Conservation (phyloP, 2,888 invertebrate genomes). For the Eilema caniola region DNA sequence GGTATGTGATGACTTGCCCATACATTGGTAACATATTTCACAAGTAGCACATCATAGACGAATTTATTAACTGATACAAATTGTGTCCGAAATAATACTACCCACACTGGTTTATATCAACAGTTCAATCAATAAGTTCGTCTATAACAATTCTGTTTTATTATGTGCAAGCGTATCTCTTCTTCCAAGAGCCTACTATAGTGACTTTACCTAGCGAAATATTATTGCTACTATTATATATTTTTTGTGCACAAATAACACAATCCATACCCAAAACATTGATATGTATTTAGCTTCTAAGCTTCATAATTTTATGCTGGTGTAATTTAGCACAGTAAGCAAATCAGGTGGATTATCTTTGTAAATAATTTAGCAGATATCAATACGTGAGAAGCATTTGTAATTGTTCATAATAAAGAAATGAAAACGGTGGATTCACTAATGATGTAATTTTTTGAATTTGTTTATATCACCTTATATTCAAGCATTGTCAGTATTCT, state of each 20-base stretch:
- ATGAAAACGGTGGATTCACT: constrained; percentile 38
- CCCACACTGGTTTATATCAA: neutral
- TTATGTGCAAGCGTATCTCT: neutral
- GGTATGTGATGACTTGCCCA: neutral
- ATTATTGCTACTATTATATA: neutral
- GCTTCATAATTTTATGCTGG: constrained; percentile 26
- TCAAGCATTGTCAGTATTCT: constrained; percentile 64
- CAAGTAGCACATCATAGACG: no score
- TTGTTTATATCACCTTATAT: constrained; percentile 59
- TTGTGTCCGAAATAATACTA: no score
- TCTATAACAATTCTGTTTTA: neutral
- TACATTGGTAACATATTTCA: neutral
- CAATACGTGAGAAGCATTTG: constrained; percentile 46
- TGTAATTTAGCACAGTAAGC: constrained; percentile 44
- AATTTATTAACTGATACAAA: neutral
- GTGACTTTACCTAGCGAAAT: neutral
- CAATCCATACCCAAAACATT: constrained; percentile 6
- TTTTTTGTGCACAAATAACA: neutral
- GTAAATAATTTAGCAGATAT: constrained; percentile 11
- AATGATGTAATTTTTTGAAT: constrained; percentile 33
- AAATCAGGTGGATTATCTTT: constrained; percentile 32
- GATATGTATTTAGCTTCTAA: constrained; percentile 36
- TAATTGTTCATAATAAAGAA: constrained; percentile 18
- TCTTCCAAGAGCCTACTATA: neutral
- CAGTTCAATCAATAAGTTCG: neutral